Evolutionary conservation across 2,888 invertebrate species (phyloP).

Genomic region (Phrixothrix hirtus): DNA sequence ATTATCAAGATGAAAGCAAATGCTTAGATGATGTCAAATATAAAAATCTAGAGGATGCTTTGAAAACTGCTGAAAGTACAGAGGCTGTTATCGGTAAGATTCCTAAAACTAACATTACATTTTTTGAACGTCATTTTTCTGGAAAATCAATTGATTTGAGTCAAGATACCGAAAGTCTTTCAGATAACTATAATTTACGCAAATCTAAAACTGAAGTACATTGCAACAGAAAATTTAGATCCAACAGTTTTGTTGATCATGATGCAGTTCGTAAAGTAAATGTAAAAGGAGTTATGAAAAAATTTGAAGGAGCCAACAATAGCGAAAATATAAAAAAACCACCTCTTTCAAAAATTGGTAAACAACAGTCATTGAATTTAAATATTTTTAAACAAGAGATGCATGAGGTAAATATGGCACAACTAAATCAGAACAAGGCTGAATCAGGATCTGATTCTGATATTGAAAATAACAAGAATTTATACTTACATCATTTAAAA

Average conservation of each 20-base stretch:
- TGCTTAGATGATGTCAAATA: slow-evolving; percentile 52
- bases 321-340: slow-evolving; percentile 13
- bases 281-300: slow-evolving; percentile 52
- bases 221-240: slow-evolving; percentile 40
- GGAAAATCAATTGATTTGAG: slow-evolving; percentile 44
- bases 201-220: slow-evolving; percentile 52
- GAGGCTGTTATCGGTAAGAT: slow-evolving; percentile 50
- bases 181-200: slow-evolving; percentile 40
- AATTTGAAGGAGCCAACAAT: slow-evolving; percentile 47
- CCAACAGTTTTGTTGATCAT: slow-evolving; percentile 50
- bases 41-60: slow-evolving; percentile 49
- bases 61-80: slow-evolving; percentile 47
- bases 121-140: slow-evolving; percentile 51
- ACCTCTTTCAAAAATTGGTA: slow-evolving; percentile 5
- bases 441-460: background rate
- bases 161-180: slow-evolving; percentile 26
- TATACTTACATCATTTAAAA: background rate
- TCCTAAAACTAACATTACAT: slow-evolving; percentile 51
- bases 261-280: slow-evolving; percentile 52
- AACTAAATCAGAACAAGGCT: background rate
- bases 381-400: background rate
- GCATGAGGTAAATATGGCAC: background rate
- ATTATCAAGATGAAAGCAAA: slow-evolving; percentile 45
- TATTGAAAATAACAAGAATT: background rate
- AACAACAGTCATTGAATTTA: slow-evolving; percentile 19